Evolutionary conservation across 2,888 invertebrate species (phyloP), one percentile per base, ranked within the genome.

Genomic region (Tetranychus piercei): DNA sequence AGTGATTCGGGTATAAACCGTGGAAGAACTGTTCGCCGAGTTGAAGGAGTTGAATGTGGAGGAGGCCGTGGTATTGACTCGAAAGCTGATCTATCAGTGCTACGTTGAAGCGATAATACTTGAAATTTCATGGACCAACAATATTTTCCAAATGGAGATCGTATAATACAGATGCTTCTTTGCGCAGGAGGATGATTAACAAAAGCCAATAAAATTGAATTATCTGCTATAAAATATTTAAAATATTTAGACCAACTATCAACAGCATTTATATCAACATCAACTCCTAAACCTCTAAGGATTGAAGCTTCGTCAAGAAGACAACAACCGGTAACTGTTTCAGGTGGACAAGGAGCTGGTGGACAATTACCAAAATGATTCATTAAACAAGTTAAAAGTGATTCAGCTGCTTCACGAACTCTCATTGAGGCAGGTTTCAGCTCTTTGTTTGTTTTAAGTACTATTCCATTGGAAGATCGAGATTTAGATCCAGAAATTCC

Each of bases 361-460:
- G 71, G 71, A 80, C 91, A 91, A 80, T 89, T 90, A 0, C 91
- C 91, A 71, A 74, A 76, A 34, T 77, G 76, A 74, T 77, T 73
- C 77, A 77, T 77, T 11, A 77, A 43, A 43, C 73, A 72, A 11
- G 73, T 74, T 3, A 77, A 67, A 44, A 76, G 45, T n/a, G 91
- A 91, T 83, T 99, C 97, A 0, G 97, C 99, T 0, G 97, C 95
- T 83, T 99, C 97, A 76, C 94, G 87, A 0, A 99, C 99, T 78
- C 99, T 86, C 90, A 95, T 92, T 0, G 97, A 97, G 0, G 94
- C 96, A 0, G 99, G 96, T 81, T 95, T 96, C 76, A 94, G 82
- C 83, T 94, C 92, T 81, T 97, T 97, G 79, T 94, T 93, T 79
- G 94, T 93, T 82, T 96, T 96, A 87, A 92, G 90, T 82, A 44